Conservation (phyloP, 2,113 vertebrate species). For the Progne subis region DNA sequence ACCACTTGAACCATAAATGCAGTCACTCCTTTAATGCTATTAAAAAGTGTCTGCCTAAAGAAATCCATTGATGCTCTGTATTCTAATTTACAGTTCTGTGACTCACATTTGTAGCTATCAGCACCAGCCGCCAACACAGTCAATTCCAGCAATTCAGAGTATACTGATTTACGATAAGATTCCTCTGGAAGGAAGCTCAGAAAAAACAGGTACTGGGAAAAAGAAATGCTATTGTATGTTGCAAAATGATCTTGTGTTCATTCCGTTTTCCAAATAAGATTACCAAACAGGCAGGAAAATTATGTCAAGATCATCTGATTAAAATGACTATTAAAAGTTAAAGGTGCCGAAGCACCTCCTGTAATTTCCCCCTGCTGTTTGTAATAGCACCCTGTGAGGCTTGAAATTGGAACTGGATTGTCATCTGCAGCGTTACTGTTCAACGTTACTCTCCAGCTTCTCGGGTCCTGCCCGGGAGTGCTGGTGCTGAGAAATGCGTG, state of each 20-base stretch:
- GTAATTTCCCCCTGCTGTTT: conserved; percentile 53
- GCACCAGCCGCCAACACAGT: conserved; percentile 40
- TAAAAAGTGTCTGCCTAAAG: conserved; percentile 13
- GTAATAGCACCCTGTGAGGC: conserved; percentile 58
- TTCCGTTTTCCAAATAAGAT: conserved; percentile 16
- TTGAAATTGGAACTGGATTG: conserved; percentile 63
- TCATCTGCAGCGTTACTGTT: neutral
- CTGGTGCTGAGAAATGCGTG: neutral
- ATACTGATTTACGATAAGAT: conserved; percentile 59
- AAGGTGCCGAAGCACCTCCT: conserved; percentile 33
- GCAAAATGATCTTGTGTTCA: conserved; percentile 18
- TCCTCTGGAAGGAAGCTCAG: conserved; percentile 33
- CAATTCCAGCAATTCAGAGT: conserved; percentile 34
- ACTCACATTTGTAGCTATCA: conserved; percentile 59
- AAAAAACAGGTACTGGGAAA: conserved; percentile 29
- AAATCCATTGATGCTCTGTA: conserved; percentile 38
- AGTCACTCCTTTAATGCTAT: conserved; percentile 26
- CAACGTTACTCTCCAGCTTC: neutral
- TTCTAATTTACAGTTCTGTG: conserved; percentile 57
- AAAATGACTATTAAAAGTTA: conserved; percentile 54
- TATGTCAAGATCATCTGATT: conserved; percentile 54
- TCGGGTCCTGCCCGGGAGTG: neutral
- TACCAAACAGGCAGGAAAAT: conserved; percentile 51
- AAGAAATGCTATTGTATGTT: neutral
- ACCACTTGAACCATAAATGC: conserved; percentile 6